Evolutionary conservation across 2,113 vertebrate species (phyloP).

Genomic region (Ictalurus punctatus): DNA sequence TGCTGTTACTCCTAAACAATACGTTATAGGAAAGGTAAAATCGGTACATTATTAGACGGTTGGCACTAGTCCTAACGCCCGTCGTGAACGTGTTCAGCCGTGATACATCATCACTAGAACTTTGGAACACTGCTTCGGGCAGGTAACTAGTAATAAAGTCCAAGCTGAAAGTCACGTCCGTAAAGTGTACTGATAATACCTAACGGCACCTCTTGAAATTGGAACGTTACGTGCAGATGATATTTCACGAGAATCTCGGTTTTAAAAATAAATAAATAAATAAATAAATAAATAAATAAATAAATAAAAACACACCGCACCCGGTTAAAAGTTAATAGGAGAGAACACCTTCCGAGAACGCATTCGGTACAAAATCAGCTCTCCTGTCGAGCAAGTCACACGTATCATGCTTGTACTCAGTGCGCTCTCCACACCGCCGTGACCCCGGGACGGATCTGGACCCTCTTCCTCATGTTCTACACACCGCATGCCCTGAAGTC

Average conservation of each 20-base stretch:
- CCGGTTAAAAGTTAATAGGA: background rate
- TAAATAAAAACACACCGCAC: too few relatives aligned
- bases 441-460: constrained; percentile 21
- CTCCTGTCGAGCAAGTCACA: background rate
- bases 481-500: constrained; percentile 57
- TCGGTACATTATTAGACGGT: background rate
- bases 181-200: constrained; percentile 6
- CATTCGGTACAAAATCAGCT: background rate
- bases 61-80: background rate
- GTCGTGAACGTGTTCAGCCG: background rate
- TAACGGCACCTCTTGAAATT: background rate
- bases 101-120: background rate
- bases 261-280: too few relatives aligned
- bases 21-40: background rate
- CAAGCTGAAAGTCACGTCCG: background rate
- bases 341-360: background rate
- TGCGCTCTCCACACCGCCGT: constrained; percentile 11
- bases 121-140: background rate
- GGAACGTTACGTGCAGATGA: background rate
- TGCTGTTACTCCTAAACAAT: constrained; percentile 1
- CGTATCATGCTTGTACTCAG: constrained; percentile 29
- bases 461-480: constrained; percentile 50
- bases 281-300: too few relatives aligned
- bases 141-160: background rate
- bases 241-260: background rate